phyloP scores from a whole-genome alignment of 2,797 vertebrate genomes.

The Cossypha caffra region DNA sequence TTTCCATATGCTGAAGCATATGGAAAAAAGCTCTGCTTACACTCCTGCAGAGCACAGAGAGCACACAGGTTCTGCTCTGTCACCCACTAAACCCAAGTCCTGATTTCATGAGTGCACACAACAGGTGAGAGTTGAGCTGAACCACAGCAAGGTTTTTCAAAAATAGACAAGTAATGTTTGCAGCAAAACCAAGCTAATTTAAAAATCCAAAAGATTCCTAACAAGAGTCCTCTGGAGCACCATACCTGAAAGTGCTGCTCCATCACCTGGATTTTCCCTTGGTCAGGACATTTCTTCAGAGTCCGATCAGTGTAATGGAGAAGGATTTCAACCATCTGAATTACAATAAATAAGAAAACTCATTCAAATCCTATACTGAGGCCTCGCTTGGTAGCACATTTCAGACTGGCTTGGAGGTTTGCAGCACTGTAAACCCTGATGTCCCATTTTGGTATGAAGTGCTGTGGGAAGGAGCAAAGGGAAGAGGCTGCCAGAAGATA shows the following conservation, averaged over 20 bases:
- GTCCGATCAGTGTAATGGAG: slow-evolving; percentile 89
- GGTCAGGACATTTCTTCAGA: slow-evolving; percentile 94
- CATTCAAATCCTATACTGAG: neutral
- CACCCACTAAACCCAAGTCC: neutral
- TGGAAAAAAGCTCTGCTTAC: neutral
- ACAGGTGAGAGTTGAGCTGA: neutral
- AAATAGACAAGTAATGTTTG: neutral
- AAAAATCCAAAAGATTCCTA: neutral
- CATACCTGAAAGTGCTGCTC: slow-evolving; percentile 95
- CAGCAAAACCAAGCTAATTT: neutral
- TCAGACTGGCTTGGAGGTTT: neutral
- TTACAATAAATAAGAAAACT: neutral
- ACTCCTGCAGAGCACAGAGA: neutral
- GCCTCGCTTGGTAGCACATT: neutral
- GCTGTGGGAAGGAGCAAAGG: neutral
- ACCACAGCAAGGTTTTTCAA: neutral
- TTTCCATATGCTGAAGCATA: neutral
- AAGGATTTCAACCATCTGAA: slow-evolving; percentile 93
- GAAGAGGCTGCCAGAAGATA: neutral
- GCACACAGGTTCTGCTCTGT: neutral
- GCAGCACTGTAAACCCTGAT: neutral
- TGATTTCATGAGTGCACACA: neutral
- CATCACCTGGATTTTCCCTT: slow-evolving; percentile 95
- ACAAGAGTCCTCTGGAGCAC: neutral
- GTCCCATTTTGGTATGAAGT: neutral